These are phyloP conservation scores for Ploceus nigricollis DNA, from an alignment of 2,113 vertebrate species.

Conservation along the genomic window DNA sequence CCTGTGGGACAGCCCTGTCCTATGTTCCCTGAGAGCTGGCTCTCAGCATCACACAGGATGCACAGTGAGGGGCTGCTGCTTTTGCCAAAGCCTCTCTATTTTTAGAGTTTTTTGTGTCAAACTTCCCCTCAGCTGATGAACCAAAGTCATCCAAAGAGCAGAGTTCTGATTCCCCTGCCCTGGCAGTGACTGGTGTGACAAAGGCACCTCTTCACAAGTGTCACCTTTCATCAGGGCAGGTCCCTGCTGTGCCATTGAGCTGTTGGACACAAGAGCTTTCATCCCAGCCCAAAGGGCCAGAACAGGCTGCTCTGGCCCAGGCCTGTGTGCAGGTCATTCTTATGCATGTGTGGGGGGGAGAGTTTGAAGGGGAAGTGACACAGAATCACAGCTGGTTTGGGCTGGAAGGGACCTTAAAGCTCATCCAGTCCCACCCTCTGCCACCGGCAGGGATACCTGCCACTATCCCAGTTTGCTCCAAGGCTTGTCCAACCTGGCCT, in stretches of 20 bases:
- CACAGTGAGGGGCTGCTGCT: not conserved
- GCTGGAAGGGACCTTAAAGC: not conserved
- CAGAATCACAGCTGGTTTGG: not conserved
- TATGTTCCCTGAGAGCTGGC: rapidly evolving
- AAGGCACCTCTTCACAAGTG: not conserved
- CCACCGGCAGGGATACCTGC: not conserved
- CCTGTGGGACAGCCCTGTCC: not conserved
- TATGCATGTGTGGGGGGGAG: rapidly evolving
- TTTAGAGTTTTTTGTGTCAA: constrained; percentile 30
- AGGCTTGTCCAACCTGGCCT: rapidly evolving
- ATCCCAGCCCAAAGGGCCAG: not conserved
- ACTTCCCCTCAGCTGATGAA: not conserved
- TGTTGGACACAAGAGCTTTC: not conserved
- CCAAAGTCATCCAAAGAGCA: constrained; percentile 15
- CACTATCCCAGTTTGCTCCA: rapidly evolving
- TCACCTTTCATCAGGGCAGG: not conserved
- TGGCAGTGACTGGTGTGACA: not conserved
- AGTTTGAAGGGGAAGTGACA: not conserved
- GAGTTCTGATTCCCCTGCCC: not conserved
- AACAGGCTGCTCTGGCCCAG: not conserved
- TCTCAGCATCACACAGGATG: not conserved
- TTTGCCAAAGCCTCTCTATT: constrained; percentile 34
- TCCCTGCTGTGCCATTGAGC: not conserved
- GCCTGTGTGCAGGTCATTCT: not conserved
- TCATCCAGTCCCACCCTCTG: too few species aligned